Evolutionary conservation across 2,113 vertebrate genomes (phyloP).

Genomic region (Phylloscopus whistleri): DNA sequence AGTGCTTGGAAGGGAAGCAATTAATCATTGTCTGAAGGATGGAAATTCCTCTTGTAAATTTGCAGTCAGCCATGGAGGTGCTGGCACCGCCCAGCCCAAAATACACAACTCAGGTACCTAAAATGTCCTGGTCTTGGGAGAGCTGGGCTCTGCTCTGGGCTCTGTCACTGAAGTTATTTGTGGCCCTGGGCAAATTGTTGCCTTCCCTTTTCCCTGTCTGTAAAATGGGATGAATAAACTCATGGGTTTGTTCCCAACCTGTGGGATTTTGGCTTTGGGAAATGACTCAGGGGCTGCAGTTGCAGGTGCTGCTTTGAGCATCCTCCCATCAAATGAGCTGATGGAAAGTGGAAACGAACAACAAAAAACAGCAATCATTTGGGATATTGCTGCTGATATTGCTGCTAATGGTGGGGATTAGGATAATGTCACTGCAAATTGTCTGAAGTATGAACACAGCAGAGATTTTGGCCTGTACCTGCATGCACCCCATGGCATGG

Average conservation of each 20-base stretch:
- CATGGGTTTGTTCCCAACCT: fast-evolving
- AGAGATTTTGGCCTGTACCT: fast-evolving
- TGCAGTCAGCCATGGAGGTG: fast-evolving
- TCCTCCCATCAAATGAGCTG: neutral
- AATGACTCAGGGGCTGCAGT: neutral
- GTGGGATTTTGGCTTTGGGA: neutral
- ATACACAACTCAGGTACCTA: fast-evolving
- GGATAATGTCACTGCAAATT: neutral
- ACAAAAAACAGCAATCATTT: neutral
- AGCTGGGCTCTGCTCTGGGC: neutral
- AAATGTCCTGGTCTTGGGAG: neutral
- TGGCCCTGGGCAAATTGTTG: neutral
- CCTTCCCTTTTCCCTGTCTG: neutral
- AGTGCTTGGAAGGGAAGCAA: neutral
- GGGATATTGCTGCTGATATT: neutral
- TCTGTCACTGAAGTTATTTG: neutral
- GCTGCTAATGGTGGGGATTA: neutral
- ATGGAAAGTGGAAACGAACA: neutral
- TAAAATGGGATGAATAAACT: neutral
- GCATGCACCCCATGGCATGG: fast-evolving
- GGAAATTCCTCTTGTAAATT: neutral
- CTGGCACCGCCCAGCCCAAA: neutral
- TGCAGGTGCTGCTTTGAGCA: neutral
- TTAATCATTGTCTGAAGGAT: neutral
- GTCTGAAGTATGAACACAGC: neutral